These are phyloP conservation scores for Alosa sapidissima DNA, from an alignment of 2,797 vertebrate species.

Conservation along the genomic window DNA sequence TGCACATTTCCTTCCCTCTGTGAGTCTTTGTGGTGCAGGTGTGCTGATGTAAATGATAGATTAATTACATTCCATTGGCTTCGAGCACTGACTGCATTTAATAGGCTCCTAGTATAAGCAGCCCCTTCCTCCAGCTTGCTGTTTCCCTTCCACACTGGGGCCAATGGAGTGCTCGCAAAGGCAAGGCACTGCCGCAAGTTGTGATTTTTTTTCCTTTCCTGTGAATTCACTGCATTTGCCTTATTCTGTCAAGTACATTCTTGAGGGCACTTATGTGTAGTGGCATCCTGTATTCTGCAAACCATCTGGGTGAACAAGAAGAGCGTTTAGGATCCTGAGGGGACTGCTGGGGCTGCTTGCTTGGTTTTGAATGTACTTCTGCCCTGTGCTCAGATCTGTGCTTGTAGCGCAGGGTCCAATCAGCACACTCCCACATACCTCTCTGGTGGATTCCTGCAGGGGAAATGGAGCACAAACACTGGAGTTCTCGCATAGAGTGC, in stretches of 20 bases:
- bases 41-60: conserved; percentile 24
- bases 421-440: conserved; percentile 21
- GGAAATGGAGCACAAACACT: conserved; percentile 44
- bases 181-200: neutral
- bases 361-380: neutral
- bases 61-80: conserved; percentile 25
- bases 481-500: neutral
- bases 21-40: conserved; percentile 24
- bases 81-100: neutral
- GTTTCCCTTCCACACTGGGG: conserved; percentile 9
- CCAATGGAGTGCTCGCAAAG: neutral
- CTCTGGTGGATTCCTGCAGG: conserved; percentile 30
- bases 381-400: neutral
- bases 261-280: conserved; percentile 12
- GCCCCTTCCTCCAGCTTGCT: neutral
- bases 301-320: conserved; percentile 25
- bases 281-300: conserved; percentile 1
- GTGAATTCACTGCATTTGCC: neutral
- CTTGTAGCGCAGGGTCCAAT: neutral
- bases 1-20: neutral
- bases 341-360: conserved; percentile 13
- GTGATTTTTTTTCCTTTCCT: neutral
- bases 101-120: neutral
- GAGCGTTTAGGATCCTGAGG: conserved; percentile 18
- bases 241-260: neutral